A percentile compares a stretch with the other conserved stretches of the same genome.
Conservation (phyloP, 2,113 vertebrate genomes). For the Cheilinus undulatus region DNA sequence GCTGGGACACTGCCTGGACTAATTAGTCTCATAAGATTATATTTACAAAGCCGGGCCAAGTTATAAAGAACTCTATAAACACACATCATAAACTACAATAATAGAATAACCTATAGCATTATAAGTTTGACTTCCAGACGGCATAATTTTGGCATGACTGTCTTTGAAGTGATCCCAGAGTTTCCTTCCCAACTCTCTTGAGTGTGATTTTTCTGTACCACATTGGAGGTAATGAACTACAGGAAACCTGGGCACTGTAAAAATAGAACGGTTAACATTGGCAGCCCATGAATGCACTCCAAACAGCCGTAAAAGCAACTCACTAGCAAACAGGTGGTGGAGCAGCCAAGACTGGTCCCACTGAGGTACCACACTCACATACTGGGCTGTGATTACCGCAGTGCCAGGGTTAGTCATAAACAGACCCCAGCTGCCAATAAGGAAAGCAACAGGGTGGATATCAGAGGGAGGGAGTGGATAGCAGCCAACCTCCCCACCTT, state of each 20-base stretch:
- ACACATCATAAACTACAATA: slow-evolving; percentile 15
- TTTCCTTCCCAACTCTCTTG: slow-evolving; percentile 21
- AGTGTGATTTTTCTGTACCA: slow-evolving; percentile 33
- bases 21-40: neutral
- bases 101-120: slow-evolving; percentile 25
- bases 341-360: slow-evolving; percentile 33
- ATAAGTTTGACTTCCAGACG: neutral
- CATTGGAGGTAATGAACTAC: slow-evolving; percentile 41
- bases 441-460: neutral
- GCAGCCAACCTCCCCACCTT: neutral
- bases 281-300: slow-evolving; percentile 66
- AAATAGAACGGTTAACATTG: slow-evolving; percentile 68
- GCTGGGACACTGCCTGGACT: neutral
- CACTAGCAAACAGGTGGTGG: slow-evolving; percentile 59
- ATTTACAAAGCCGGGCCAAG: neutral
- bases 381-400: neutral
- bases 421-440: neutral
- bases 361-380: slow-evolving; percentile 19
- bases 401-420: slow-evolving; percentile 10
- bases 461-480: slow-evolving; percentile 1
- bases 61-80: neutral
- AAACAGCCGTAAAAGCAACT: slow-evolving; percentile 56
- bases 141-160: slow-evolving; percentile 6
- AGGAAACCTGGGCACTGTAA: slow-evolving; percentile 58
- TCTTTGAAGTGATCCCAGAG: slow-evolving; percentile 13